phyloP scores from a whole-genome alignment of 2,113 vertebrate genomes.

The Ammodytes dubius region DNA sequence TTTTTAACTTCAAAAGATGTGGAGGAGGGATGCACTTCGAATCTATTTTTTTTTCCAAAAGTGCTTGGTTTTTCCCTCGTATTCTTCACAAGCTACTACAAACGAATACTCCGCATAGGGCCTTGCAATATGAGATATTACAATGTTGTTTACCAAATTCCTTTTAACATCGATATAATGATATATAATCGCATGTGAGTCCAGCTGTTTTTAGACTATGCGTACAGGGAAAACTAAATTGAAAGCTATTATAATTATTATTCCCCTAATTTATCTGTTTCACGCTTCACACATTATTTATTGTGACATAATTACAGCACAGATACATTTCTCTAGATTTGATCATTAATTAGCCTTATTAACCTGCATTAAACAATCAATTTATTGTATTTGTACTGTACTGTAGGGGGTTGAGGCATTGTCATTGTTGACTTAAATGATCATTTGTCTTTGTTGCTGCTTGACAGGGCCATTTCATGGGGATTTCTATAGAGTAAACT shows the following conservation, averaged over 20 bases:
- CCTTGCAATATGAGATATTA: not conserved
- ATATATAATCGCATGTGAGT: not conserved
- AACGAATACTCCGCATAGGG: not conserved
- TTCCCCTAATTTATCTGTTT: not conserved
- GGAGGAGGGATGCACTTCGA: conserved; percentile 4
- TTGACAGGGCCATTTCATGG: not conserved
- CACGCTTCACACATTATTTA: not conserved
- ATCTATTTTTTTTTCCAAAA: conserved; percentile 12
- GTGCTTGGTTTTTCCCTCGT: not conserved
- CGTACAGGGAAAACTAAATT: not conserved
- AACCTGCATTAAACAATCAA: not conserved
- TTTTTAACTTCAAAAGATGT: conserved; percentile 25
- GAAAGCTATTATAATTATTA: not conserved
- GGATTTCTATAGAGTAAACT: not conserved
- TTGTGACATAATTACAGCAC: not conserved
- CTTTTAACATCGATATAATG: not conserved
- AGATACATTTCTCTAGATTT: conserved; percentile 10
- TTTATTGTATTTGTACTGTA: conserved; percentile 1
- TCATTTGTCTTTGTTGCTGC: not conserved
- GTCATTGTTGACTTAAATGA: conserved; percentile 9
- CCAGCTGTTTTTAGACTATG: not conserved
- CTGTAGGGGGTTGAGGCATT: not conserved
- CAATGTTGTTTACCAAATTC: not conserved
- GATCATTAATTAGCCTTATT: not conserved
- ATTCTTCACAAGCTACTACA: conserved; percentile 19